Evolutionary conservation across 2,113 vertebrate species (phyloP).

Genomic region (Malurus alboscapulatus): DNA sequence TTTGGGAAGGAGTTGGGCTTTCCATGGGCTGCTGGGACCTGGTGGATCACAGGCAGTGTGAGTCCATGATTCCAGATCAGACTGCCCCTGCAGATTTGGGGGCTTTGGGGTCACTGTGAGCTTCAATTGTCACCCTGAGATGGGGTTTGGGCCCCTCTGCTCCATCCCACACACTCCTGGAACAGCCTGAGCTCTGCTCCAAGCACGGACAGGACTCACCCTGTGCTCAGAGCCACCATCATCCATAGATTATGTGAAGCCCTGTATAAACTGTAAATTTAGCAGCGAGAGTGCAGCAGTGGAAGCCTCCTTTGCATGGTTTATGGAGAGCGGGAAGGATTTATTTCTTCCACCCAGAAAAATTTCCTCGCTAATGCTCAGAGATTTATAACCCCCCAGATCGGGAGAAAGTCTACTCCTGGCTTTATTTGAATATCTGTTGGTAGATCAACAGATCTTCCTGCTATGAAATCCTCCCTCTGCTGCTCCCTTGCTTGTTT

Average conservation of each 20-base stretch:
- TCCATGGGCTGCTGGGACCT: background rate
- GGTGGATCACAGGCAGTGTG: fast-evolving
- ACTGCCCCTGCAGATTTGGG: background rate
- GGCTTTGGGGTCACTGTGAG: background rate
- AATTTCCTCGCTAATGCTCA: constrained; percentile 25
- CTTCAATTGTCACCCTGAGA: fast-evolving
- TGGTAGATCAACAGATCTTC: constrained; percentile 49
- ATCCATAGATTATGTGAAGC: constrained; percentile 40
- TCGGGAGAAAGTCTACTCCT: constrained; percentile 20
- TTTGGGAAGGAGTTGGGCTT: background rate
- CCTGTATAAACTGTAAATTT: constrained; percentile 65
- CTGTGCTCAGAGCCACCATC: background rate
- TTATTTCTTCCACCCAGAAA: constrained; percentile 53
- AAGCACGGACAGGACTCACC: background rate
- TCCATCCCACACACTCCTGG: background rate
- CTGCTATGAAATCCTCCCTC: constrained; percentile 4
- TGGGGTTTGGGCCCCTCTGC: background rate
- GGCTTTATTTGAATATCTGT: constrained; percentile 62
- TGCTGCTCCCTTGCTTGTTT: background rate
- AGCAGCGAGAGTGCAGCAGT: background rate
- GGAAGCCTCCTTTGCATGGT: constrained; percentile 59
- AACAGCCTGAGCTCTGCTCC: background rate
- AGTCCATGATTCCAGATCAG: background rate
- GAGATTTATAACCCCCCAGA: constrained; percentile 59
- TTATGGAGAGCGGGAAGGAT: constrained; percentile 63